Percentiles rank a stretch among this genome's conserved stretches.
Conservation (phyloP, 2,797 vertebrate species). For the Alca torda region DNA sequence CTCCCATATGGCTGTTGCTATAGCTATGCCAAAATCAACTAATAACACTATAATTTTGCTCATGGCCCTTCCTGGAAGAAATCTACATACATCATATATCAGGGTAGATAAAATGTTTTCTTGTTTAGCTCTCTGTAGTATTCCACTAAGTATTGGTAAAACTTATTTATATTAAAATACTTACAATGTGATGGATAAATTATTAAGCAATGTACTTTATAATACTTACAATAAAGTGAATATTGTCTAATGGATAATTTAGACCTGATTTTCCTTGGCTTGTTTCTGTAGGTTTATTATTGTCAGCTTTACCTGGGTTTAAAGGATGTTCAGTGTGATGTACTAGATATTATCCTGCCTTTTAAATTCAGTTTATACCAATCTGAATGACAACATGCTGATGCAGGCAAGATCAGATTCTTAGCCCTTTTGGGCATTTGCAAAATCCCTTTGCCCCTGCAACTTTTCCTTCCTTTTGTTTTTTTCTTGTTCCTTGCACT, state of each 20-base stretch:
- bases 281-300: not conserved
- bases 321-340: not conserved
- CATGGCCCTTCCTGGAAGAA: not conserved
- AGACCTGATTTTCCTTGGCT: not conserved
- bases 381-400: not conserved
- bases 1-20: conserved; percentile 50
- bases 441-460: not conserved
- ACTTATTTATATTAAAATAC: not conserved
- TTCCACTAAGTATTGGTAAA: not conserved
- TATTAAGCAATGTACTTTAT: not conserved
- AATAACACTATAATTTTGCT: conserved; percentile 20
- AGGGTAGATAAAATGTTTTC: not conserved
- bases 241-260: not conserved
- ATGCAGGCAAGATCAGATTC: not conserved
- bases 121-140: not conserved
- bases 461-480: not conserved
- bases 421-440: not conserved
- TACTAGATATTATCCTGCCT: not conserved
- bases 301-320: not conserved
- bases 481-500: not conserved
- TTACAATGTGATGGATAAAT: not conserved
- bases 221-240: not conserved
- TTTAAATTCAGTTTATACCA: not conserved
- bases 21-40: conserved; percentile 50
- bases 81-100: not conserved